Evolutionary conservation across 2,888 invertebrate species (phyloP), one percentile per base, ranked within the genome.

Genomic region (Drosophila barbarae): DNA sequence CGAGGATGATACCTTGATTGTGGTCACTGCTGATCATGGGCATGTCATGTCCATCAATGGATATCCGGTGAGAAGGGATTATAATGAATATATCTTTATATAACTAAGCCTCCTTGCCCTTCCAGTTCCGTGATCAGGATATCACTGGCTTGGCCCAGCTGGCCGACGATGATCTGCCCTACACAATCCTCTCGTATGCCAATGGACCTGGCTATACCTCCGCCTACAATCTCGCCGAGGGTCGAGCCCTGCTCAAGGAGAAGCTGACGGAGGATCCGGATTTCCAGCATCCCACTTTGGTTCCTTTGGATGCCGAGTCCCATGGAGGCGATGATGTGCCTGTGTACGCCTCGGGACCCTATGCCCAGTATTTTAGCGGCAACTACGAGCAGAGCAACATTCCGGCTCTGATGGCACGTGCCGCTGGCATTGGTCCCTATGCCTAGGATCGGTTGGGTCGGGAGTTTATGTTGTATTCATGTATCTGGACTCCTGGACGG

Each of bases 301-400:
- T 92, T 0, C 94, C 94, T 0, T 90, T 92, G 30, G 36, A 81
- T 0, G 88, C 92, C 1, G 95, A 94, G 79, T 94, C 94, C 0
- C 95, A 95, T 75, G 95, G 94, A 0, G 94, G 94, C 0, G 95
- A 96, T 74, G 96, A 96, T 85, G 95, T 96, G 0, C 93, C 93
- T 0, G 93, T 96, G 0, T 95, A 93, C 87, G 95, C 95, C 0
- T 90, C 90, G 3, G 96, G 93, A 23, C 95, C 95, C 1, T 93
- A 93, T 92, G 91, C 95, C 0, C 95, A 96, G 85, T 90, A 95
- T 3, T 95, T 96, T 84, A 92, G 93, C 1, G 95, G 96, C 3
- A 93, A 92, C 57, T 93, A 94, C 77, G 95, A 96, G 80, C 95
- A 96, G 88, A 93, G 92, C 85, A 93, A 91, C 82, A 93, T 96